Evolutionary conservation across 1,140 invertebrate genomes (phyloP).

Genomic region (Papilio dardanus): DNA sequence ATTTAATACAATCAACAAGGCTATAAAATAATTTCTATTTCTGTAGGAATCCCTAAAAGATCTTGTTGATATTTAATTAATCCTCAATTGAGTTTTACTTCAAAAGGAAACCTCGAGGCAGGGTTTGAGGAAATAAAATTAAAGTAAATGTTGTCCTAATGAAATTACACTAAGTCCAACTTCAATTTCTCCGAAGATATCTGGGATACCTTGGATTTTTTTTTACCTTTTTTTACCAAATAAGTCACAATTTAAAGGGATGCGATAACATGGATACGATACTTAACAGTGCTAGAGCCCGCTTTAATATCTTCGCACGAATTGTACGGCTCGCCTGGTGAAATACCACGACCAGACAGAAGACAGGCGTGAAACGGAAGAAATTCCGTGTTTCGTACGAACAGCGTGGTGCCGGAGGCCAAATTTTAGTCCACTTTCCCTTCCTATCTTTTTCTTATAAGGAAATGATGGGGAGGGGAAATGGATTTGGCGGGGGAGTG

Average conservation of each 20-base stretch:
- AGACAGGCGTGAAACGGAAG: too few relatives aligned
- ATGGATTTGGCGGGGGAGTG: too few relatives aligned
- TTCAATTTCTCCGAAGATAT: not conserved
- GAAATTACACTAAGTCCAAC: slow-evolving; percentile 25
- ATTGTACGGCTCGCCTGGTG: too few relatives aligned
- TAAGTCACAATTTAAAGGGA: not conserved
- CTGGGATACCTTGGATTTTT: not conserved
- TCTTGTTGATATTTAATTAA: slow-evolving; percentile 34
- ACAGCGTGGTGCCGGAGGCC: too few relatives aligned
- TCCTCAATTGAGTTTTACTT: slow-evolving; percentile 34
- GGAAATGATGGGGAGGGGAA: too few relatives aligned
- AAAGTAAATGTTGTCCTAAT: slow-evolving; percentile 26
- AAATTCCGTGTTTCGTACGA: too few relatives aligned
- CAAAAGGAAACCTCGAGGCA: slow-evolving; percentile 23
- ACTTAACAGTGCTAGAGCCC: too few relatives aligned
- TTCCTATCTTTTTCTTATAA: too few relatives aligned
- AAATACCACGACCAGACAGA: too few relatives aligned
- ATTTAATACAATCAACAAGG: not conserved
- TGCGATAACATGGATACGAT: too few relatives aligned
- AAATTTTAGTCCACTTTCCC: too few relatives aligned
- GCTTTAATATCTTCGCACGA: too few relatives aligned
- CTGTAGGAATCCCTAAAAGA: slow-evolving; percentile 15
- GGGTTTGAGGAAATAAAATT: slow-evolving; percentile 23
- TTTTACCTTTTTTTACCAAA: not conserved
- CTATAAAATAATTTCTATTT: slow-evolving; percentile 10